phyloP scores from a whole-genome alignment of 2,888 invertebrate genomes.

The Branchinecta sandiegonensis region DNA sequence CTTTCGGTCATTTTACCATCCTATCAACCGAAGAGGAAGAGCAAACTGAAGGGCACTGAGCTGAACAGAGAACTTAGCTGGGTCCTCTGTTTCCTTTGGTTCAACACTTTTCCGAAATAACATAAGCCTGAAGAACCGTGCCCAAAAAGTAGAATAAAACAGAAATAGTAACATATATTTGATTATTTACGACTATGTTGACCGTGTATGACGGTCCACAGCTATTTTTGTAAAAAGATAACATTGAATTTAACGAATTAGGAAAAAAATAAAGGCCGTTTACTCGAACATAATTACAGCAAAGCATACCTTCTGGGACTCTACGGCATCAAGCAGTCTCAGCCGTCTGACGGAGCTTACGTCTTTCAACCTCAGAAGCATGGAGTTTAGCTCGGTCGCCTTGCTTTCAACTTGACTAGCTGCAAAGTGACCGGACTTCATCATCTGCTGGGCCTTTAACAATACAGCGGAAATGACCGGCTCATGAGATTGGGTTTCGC shows the following conservation, averaged over 20 bases:
- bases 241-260: too few relatives aligned
- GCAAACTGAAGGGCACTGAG: too few relatives aligned
- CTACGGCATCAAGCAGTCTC: conserved; percentile 61
- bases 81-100: too few relatives aligned
- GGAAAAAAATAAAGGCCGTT: too few relatives aligned
- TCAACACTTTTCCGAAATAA: neutral
- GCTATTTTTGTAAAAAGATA: too few relatives aligned
- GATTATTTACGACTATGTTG: too few relatives aligned
- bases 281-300: conserved; percentile 5
- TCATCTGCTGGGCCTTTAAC: conserved; percentile 59
- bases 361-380: conserved; percentile 54
- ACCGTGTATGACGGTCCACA: too few relatives aligned
- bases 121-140: neutral
- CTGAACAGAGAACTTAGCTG: too few relatives aligned
- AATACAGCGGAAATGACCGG: conserved; percentile 60
- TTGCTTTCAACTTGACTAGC: conserved; percentile 52
- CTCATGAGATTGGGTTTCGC: conserved; percentile 73
- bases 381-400: conserved; percentile 50
- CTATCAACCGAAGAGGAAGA: too few relatives aligned
- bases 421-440: conserved; percentile 72
- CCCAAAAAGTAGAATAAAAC: neutral
- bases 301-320: conserved; percentile 54
- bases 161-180: too few relatives aligned
- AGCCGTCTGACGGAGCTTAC: conserved; percentile 53
- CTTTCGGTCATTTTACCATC: too few relatives aligned